Evolutionary conservation across 2,888 invertebrate genomes (phyloP), one percentile per base, ranked within the genome.

Genomic region (Epinotia ramella): DNA sequence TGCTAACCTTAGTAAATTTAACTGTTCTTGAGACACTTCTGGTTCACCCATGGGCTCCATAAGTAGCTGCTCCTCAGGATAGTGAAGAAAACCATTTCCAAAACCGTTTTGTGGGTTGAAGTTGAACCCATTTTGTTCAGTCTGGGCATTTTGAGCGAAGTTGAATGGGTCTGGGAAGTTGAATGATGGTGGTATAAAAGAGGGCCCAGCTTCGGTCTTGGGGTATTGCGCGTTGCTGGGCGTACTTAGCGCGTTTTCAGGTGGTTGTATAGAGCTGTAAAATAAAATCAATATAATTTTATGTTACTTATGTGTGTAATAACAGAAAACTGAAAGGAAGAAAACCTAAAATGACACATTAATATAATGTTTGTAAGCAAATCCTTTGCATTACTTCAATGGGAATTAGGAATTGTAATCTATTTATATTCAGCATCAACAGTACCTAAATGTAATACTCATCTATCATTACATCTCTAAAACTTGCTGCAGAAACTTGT

Each of bases 1-100:
- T n/a, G 95, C 95, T 24, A 95, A 83, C 80, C 94, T 88, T 74
- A 95, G 85, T 63, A 95, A 80, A 79, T 94, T 94, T 0, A 95
- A 82, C 79, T 95, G 94, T 83, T 93, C 94, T 2, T 92, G 92
- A 0, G 93, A 89, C 0, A 93, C 93, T 3, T 91, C 90, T 11
- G 88, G 77, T 16, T 92, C 92, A 0, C 86, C 79, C 4, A 92
- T 83, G 1, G 89, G 80, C n/a, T 93, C 93, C 3, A 92, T 82
- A 9, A 92, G 82, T 40, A 92, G 81, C 69, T 94, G 92, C 62
- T 87, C 91, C 60, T 93, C 92, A 4, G 84, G 81, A 73, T 89
- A 91, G 87, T 90, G 91, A 82, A 89, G 88, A 80, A 87, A 91
- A 33, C 89, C 88, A 78, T 92, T 89, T 0, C 84, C 84, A 72